These are phyloP conservation scores for Hydractinia echinata DNA, from an alignment of 30 jellyfish, hydroid and myxozoan genomes.

Conservation along the genomic window DNA sequence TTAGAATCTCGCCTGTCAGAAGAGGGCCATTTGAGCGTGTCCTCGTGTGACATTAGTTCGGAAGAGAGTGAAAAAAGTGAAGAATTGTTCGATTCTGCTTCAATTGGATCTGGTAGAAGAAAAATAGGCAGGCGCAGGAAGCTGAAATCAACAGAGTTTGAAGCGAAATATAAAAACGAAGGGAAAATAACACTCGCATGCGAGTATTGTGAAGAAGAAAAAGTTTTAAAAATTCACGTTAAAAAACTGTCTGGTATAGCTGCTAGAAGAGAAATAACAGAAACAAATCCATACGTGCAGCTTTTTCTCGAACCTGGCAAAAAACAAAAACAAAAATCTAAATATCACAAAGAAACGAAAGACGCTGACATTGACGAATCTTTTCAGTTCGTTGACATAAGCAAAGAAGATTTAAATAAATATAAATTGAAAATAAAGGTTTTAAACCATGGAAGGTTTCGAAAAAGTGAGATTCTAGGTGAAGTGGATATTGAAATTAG, in stretches of 20 bases:
- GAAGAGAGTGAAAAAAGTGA: neutral
- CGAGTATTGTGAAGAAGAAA: conserved; percentile 27
- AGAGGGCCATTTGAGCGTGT: neutral
- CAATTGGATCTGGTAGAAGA: neutral
- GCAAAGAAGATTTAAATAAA: conserved; percentile 41
- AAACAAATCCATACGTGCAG: conserved; percentile 61
- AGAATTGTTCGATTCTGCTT: neutral
- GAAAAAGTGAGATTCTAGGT: conserved; percentile 64
- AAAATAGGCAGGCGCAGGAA: neutral
- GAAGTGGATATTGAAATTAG: conserved; percentile 69
- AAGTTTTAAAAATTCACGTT: conserved; percentile 42
- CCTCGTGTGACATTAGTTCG: neutral
- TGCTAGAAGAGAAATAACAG: conserved; percentile 40
- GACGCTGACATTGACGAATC: conserved; percentile 66
- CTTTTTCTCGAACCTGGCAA: conserved; percentile 81
- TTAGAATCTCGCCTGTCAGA: neutral
- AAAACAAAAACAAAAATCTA: conserved; percentile 75
- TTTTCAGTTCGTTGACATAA: conserved; percentile 34
- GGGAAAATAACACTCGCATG: conserved; percentile 68
- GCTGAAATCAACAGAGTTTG: neutral
- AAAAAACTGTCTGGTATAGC: conserved; percentile 66
- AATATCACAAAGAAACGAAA: conserved; percentile 54
- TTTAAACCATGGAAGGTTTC: conserved; percentile 50
- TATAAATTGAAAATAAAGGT: conserved; percentile 66
- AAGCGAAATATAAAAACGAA: conserved; percentile 22